phyloP scores from a whole-genome alignment of 2,797 vertebrate species.

The Alectoris magna region DNA sequence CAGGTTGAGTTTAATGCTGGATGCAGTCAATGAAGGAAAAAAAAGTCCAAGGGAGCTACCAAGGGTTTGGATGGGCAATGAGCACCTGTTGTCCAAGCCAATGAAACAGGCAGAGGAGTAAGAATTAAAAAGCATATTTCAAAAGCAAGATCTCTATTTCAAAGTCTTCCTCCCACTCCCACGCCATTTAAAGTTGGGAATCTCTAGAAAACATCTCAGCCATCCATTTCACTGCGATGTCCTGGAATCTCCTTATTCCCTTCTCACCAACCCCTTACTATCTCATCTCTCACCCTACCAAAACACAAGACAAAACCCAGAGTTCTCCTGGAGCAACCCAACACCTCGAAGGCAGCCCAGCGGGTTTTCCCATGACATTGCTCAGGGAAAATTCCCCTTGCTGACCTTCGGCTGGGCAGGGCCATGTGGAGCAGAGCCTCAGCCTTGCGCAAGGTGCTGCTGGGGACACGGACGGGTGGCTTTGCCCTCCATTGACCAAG shows the following conservation, averaged over 20 bases:
- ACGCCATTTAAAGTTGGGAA: not conserved
- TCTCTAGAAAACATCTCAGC: not conserved
- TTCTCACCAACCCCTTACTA: not conserved
- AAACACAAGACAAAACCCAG: not conserved
- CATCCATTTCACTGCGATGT: not conserved
- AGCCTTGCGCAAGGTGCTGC: conserved; percentile 36
- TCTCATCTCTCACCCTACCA: not conserved
- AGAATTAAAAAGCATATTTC: not conserved
- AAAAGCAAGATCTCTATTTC: not conserved
- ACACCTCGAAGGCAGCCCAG: not conserved
- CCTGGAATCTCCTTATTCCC: not conserved
- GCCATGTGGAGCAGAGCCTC: not conserved
- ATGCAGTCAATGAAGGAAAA: not conserved
- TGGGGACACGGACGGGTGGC: not conserved
- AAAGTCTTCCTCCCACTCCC: not conserved
- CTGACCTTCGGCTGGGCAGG: not conserved
- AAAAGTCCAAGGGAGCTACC: not conserved
- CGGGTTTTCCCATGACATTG: not conserved
- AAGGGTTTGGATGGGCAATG: not conserved
- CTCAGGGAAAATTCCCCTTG: not conserved
- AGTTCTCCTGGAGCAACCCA: not conserved
- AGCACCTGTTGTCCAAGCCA: not conserved
- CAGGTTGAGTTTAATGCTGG: not conserved
- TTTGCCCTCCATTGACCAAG: not conserved
- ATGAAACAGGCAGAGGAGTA: not conserved